These are phyloP conservation scores for Malurus leucopterus DNA, from an alignment of 2,797 vertebrate genomes.

Conservation along the genomic window DNA sequence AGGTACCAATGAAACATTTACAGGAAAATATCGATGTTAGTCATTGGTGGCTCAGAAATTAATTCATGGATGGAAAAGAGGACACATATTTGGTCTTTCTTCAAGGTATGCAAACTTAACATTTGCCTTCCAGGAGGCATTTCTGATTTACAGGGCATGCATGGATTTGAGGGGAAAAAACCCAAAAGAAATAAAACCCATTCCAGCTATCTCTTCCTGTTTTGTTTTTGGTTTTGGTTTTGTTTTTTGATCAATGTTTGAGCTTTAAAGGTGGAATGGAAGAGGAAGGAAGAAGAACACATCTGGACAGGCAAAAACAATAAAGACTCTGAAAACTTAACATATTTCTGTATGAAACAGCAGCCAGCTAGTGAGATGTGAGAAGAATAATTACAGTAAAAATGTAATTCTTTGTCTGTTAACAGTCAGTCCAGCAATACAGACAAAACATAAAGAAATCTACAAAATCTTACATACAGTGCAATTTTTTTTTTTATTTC, in stretches of 20 bases:
- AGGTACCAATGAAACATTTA: not conserved
- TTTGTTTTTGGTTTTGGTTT: not conserved
- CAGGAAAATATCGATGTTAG: not conserved
- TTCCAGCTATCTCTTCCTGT: not conserved
- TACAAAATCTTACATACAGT: not conserved
- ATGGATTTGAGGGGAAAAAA: not conserved
- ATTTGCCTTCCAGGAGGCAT: not conserved
- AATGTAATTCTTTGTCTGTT: not conserved
- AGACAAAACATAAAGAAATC: not conserved
- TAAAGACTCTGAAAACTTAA: not conserved
- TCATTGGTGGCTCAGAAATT: not conserved
- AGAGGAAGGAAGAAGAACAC: not conserved
- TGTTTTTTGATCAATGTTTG: not conserved
- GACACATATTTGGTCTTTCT: not conserved
- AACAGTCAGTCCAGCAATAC: not conserved
- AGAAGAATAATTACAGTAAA: not conserved
- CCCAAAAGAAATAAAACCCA: not conserved
- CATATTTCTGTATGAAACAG: not conserved
- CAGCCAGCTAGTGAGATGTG: not conserved
- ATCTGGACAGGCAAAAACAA: not conserved
- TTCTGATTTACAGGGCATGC: not conserved
- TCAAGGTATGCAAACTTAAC: not conserved
- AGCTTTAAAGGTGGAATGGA: not conserved
- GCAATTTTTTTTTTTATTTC: not conserved
- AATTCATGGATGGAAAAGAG: not conserved